Conservation (phyloP, 2,113 vertebrate species). For the Eonycteris spelaea region DNA sequence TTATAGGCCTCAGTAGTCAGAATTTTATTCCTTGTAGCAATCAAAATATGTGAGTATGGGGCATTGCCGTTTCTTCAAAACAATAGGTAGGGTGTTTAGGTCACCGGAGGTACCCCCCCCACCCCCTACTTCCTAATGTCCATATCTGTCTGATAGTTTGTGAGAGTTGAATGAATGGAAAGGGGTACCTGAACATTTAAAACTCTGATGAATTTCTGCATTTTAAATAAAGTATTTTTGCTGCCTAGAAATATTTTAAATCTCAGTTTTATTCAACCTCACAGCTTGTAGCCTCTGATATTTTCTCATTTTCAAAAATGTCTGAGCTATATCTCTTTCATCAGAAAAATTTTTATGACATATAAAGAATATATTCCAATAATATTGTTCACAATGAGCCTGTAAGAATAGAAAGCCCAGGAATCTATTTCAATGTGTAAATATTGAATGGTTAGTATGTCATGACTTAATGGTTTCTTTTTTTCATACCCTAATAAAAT, state of each 20-base stretch:
- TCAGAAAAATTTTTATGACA: constrained; percentile 7
- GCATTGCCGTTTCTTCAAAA: background rate
- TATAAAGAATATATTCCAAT: background rate
- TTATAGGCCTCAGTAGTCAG: background rate
- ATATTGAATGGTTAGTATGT: background rate
- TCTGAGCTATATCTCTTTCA: background rate
- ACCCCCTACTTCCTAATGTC: background rate
- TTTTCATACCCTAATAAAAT: background rate
- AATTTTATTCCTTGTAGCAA: background rate
- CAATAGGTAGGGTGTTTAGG: background rate
- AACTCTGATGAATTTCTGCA: background rate
- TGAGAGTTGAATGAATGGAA: background rate
- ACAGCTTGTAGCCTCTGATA: background rate
- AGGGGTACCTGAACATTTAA: background rate
- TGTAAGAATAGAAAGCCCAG: background rate
- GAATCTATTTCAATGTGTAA: background rate
- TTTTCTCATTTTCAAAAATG: constrained; percentile 34
- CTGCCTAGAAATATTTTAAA: background rate
- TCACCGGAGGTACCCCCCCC: background rate
- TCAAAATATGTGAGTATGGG: background rate
- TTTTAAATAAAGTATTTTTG: constrained; percentile 51
- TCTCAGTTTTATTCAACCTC: background rate
- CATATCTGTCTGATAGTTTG: background rate
- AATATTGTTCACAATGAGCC: constrained; percentile 13
- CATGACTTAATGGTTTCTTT: background rate